A percentile compares a stretch with the other conserved stretches of the same genome.
Evolutionary conservation across 2,888 invertebrate species (phyloP).

Genomic region (Lasioglossum calceatum): DNA sequence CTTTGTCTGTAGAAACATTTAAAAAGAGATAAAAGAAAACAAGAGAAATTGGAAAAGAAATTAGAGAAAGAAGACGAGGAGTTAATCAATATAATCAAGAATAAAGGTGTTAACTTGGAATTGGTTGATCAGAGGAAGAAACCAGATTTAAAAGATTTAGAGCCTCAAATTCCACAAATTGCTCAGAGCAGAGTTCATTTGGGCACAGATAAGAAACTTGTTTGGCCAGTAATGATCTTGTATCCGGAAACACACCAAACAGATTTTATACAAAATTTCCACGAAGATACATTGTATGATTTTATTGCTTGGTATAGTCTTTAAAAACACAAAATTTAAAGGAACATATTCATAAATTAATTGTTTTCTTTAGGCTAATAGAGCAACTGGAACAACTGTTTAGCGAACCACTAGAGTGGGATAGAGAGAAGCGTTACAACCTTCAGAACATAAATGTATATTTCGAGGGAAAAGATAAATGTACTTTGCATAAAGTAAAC

Average conservation of each 20-base stretch:
- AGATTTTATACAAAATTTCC: conserved; percentile 94
- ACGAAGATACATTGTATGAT: conserved; percentile 88
- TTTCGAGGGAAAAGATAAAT: conserved; percentile 89
- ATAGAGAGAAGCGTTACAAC: conserved; percentile 88
- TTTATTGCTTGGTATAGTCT: conserved; percentile 61
- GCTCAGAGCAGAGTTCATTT: conserved; percentile 88
- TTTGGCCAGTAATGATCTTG: conserved; percentile 95
- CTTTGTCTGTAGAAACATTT: conserved; percentile 83
- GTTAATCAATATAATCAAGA: conserved; percentile 84
- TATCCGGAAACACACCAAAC: conserved; percentile 95
- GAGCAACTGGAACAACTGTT: conserved; percentile 89
- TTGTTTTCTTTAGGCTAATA: conserved; percentile 84
- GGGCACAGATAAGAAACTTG: conserved; percentile 86
- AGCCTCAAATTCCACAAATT: conserved; percentile 89
- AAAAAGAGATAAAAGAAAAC: conserved; percentile 86
- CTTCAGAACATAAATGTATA: conserved; percentile 88
- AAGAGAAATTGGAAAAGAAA: conserved; percentile 84
- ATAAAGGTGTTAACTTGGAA: conserved; percentile 84
- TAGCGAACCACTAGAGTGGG: conserved; percentile 90
- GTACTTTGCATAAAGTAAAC: conserved; percentile 87
- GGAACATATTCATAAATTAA: conserved; percentile 36
- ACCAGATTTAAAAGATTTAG: conserved; percentile 85
- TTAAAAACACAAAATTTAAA: conserved; percentile 21
- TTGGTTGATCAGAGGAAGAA: conserved; percentile 84
- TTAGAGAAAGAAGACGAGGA: conserved; percentile 83